Evolutionary conservation across 2,888 invertebrate genomes (phyloP), one percentile per base, ranked within the genome.

Genomic region (Stictocephala bisonia): DNA sequence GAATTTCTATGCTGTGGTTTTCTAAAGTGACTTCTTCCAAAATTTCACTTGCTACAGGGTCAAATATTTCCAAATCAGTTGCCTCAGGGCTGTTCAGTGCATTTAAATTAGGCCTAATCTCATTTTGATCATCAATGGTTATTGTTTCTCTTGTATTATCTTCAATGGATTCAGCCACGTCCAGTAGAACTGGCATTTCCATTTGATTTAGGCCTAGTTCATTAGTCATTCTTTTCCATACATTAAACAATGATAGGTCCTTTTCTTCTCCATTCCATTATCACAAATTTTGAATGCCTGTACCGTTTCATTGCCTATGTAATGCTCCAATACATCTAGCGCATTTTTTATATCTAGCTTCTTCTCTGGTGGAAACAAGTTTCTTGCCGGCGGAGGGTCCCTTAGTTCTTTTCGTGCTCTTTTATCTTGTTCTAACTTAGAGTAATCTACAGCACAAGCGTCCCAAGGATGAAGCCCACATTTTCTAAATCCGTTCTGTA

Each of bases 221-320:
- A 22, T 50, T 24, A 50, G 22, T 66, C 41, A 66, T 66, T 40
- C 41, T 66, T 35, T 40, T 35, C n/a, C 66, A 66, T 22, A 66
- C 20, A 18, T 60, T 66, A 20, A 18, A 66, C 18, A 66, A 41
- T 41, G 66, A 66, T 41, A 66, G 22, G 44, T 66, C 66, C 9
- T 40, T 44, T 40, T 22, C 41, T 41, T 66, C 22, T 40, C 40
- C 66, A 18, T 66, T 31, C 40, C 44, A 66, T 66, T 66, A 15
- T 50, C 44, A 44, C 60, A 60, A 29, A 22, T 29, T 35, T 60
- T 60, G 31, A 35, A 60, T 31, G 13, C 29, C 31, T 60, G 60
- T 29, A 60, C 22, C 22, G 20, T 60, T 27, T 18, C 18, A 18
- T n/a, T 7, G 15, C 44, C 15, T 60, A 60, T 60, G 31, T 60